Conservation (phyloP, 2,888 invertebrate genomes). For the Calliphora vomitoria region DNA sequence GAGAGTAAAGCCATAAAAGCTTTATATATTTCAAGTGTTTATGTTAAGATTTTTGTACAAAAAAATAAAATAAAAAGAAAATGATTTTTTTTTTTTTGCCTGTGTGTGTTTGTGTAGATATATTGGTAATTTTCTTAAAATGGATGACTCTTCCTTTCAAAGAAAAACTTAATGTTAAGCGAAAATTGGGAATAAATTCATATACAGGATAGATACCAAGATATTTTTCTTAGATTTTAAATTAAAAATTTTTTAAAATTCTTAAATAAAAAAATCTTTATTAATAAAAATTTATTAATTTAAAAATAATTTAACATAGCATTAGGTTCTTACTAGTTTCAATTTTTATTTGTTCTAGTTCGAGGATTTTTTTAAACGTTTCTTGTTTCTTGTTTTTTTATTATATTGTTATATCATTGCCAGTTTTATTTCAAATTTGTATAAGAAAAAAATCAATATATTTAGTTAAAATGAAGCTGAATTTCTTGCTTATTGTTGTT, state of each 20-base stretch:
- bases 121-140: conserved; percentile 58
- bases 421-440: conserved; percentile 58
- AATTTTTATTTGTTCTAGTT: not conserved
- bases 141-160: conserved; percentile 53
- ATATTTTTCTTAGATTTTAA: not conserved
- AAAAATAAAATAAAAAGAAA: not conserved
- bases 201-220: not conserved
- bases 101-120: conserved; percentile 8
- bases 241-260: not conserved
- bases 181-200: not conserved
- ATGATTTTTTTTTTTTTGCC: conserved; percentile 1
- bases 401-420: conserved; percentile 63
- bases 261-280: no score
- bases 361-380: not conserved
- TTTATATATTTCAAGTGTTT: conserved; percentile 67
- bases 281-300: not conserved
- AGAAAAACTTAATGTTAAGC: conserved; percentile 30
- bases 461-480: conserved; percentile 32
- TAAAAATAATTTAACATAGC: not conserved
- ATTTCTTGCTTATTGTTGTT: conserved; percentile 16
- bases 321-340: not conserved
- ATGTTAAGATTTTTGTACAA: conserved; percentile 49
- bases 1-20: conserved; percentile 64
- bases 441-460: conserved; percentile 72
- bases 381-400: not conserved